Conservation (phyloP, 2,888 invertebrate genomes). For the Brachypalpus laphriformis region DNA sequence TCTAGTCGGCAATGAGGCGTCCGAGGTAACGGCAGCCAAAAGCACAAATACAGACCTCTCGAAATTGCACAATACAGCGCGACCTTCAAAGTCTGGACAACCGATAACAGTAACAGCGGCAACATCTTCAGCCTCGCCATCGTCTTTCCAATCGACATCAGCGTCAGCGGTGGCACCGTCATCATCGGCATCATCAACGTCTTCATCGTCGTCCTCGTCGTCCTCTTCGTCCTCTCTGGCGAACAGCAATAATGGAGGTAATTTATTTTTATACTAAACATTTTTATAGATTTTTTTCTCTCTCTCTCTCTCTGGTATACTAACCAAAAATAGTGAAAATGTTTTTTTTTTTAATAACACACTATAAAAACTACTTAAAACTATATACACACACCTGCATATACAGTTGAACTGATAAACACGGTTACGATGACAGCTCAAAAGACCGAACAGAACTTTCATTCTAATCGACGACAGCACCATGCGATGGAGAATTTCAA, state of each 20-base stretch:
- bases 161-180: conserved; percentile 82
- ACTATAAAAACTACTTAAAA: conserved; percentile 37
- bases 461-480: conserved; percentile 46
- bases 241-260: conserved; percentile 71
- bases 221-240: conserved; percentile 87
- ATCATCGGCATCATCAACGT: conserved; percentile 84
- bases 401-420: conserved; percentile 62
- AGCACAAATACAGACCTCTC: conserved; percentile 88
- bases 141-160: conserved; percentile 89
- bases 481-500: conserved; percentile 32
- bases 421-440: conserved; percentile 56
- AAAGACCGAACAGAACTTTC: conserved; percentile 49
- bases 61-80: conserved; percentile 87
- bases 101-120: conserved; percentile 83
- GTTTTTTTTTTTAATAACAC: conserved; percentile 26
- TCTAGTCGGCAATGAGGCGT: conserved; percentile 90
- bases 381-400: conserved; percentile 36
- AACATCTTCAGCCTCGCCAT: conserved; percentile 82
- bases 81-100: conserved; percentile 84
- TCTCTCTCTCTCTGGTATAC: conserved; percentile 46
- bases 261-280: conserved; percentile 9
- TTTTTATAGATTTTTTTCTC: conserved; percentile 26
- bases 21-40: conserved; percentile 88
- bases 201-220: conserved; percentile 84
- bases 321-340: conserved; percentile 47